Evolutionary conservation across 1,140 invertebrate species (phyloP).

Genomic region (Bradysia coprophila): DNA sequence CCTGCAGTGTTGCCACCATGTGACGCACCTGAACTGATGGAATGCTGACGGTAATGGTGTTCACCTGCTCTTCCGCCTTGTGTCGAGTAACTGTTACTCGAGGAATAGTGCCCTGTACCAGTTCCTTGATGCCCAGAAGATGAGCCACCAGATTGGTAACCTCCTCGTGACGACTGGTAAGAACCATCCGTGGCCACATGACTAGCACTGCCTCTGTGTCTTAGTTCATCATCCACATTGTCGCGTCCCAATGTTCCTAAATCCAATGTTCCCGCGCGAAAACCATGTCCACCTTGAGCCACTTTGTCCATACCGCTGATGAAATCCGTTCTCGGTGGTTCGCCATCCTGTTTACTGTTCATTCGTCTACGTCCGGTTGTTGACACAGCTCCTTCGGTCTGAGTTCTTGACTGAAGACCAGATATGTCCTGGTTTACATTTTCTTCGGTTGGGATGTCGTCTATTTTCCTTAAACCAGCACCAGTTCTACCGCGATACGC

Average conservation of each 20-base stretch:
- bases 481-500: background rate
- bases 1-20: slow-evolving; percentile 4
- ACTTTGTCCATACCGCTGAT: slow-evolving; percentile 5
- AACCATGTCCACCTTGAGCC: slow-evolving; percentile 7
- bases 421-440: slow-evolving; percentile 2
- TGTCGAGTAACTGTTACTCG: background rate
- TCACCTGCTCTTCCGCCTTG: no score
- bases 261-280: slow-evolving; percentile 13
- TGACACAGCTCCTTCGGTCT: background rate
- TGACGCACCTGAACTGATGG: background rate
- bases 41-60: background rate
- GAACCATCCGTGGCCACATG: background rate
- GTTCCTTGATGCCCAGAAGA: slow-evolving; percentile 4
- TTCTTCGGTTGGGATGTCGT: background rate
- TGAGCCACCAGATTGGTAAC: slow-evolving; percentile 4
- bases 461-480: background rate
- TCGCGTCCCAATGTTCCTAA: slow-evolving; percentile 11
- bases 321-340: slow-evolving; percentile 3
- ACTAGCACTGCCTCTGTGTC: background rate
- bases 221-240: slow-evolving; percentile 17
- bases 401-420: background rate
- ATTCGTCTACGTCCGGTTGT: slow-evolving; percentile 2
- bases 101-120: background rate
- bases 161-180: background rate
- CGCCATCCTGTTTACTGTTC: slow-evolving; percentile 5